Conservation (phyloP, 2,888 invertebrate genomes). For the Amphipyra berbera region DNA sequence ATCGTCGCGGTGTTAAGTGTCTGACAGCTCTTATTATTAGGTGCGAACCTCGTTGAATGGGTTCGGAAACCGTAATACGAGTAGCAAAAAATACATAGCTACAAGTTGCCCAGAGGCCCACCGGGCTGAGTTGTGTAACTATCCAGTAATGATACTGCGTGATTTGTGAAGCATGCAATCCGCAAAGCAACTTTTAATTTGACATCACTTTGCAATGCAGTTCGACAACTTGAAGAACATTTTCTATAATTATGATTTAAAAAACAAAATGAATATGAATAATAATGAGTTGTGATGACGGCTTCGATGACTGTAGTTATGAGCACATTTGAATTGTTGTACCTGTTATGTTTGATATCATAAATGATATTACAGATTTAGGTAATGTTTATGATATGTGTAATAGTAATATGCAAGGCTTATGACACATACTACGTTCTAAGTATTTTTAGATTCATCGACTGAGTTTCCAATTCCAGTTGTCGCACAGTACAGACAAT, state of each 20-base stretch:
- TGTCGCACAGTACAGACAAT: slow-evolving; percentile 20
- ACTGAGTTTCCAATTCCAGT: not conserved
- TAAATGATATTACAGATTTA: not conserved
- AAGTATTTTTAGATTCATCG: not conserved
- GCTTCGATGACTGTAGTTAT: not conserved
- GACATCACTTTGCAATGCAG: slow-evolving; percentile 9
- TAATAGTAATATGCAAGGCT: slow-evolving; percentile 4
- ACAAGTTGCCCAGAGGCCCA: slow-evolving; percentile 51
- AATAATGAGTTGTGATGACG: not conserved
- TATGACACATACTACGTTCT: slow-evolving; percentile 29
- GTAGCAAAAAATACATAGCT: slow-evolving; percentile 55
- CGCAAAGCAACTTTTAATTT: slow-evolving; percentile 30
- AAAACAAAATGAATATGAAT: not conserved
- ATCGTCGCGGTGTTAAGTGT: slow-evolving; percentile 72
- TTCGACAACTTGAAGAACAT: slow-evolving; percentile 15
- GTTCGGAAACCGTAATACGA: slow-evolving; percentile 53
- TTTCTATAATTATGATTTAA: not conserved
- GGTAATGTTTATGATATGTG: not conserved
- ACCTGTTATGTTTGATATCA: not conserved
- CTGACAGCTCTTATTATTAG: slow-evolving; percentile 70
- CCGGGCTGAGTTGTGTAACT: slow-evolving; percentile 42
- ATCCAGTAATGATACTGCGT: slow-evolving; percentile 37
- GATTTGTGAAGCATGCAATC: slow-evolving; percentile 23
- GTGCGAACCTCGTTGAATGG: slow-evolving; percentile 67
- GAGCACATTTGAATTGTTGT: not conserved